Base-by-base conservation (phyloP, 2,888 invertebrate genomes). In the Ommatoiulus sabulosus region DNA sequence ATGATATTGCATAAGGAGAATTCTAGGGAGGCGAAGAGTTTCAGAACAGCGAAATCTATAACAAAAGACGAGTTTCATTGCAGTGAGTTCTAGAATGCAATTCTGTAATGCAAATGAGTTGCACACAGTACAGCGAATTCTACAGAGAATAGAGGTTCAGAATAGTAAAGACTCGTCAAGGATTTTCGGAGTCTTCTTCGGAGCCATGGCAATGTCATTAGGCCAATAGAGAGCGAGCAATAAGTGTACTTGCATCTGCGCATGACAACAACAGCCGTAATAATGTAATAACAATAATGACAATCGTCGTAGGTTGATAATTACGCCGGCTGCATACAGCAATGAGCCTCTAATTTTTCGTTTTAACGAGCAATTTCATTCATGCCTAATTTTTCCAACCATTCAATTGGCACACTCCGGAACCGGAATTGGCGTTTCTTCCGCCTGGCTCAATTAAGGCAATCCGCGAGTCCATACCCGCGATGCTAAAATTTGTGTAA, bases 341-440 rank as follows among this genome's bases (percentile, higher is more conserved):
- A 35, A 35, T 35, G 35, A 35, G 57, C 57, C 63, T 63, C 8
- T 63, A 63, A 63, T 48, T 63, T 63, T 63, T 5, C 3, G n/a
- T 63, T 63, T 63, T 63, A 63, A 63, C 20, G 63, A 63, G 63
- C 63, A 63, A 63, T 63, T 63, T n/a, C n/a, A 20, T 20, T 63
- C n/a, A 6, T 20, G 63, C 63, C 63, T 63, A 20, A 63, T 63
- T 63, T 63, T 63, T 20, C 63, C 20, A n/a, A n/a, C 63, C 20
- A 20, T 63, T 20, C 63, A 63, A 63, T 63, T 63, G n/a, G 63
- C n/a, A 63, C 20, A 20, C n/a, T 63, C n/a, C 20, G 63, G 35
- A 35, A 35, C 35, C 35, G 35, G 35, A 0, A 35, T 35, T 35
- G 35, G 35, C 35, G 12, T 12, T 12, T 8, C 20, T n/a, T 63